Conservation (phyloP, 2,113 vertebrate genomes). For the Mirounga angustirostris region DNA sequence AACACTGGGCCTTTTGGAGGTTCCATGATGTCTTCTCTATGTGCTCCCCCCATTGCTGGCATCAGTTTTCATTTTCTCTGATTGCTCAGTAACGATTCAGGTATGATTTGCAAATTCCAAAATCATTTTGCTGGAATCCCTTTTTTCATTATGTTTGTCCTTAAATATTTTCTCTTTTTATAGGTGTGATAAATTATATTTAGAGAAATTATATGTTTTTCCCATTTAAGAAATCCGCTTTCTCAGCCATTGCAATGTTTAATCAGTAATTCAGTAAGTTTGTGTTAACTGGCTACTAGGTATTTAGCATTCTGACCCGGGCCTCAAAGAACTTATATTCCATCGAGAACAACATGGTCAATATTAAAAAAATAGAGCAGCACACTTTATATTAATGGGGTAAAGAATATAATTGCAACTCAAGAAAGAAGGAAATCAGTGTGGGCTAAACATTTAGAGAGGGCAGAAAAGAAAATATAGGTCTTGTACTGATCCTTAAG, state of each 20-base stretch:
- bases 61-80: background rate
- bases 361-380: background rate
- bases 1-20: background rate
- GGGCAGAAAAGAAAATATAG: background rate
- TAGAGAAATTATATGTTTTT: slow-evolving; percentile 3
- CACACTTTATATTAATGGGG: background rate
- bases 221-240: background rate
- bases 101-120: background rate
- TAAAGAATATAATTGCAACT: background rate
- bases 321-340: background rate
- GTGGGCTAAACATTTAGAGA: background rate
- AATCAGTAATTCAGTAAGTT: background rate
- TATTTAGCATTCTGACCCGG: background rate
- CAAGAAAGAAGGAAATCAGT: background rate
- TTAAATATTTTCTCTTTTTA: slow-evolving; percentile 17
- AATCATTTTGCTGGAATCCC: background rate
- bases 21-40: background rate
- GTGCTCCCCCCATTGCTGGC: background rate
- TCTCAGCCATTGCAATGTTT: background rate
- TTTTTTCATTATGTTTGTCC: background rate
- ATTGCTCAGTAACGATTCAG: background rate
- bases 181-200: background rate
- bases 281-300: background rate
- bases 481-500: background rate
- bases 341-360: background rate